These are phyloP conservation scores for Brachypodius melanocephalos DNA, from an alignment of 2,113 vertebrate genomes.

Conservation along the genomic window DNA sequence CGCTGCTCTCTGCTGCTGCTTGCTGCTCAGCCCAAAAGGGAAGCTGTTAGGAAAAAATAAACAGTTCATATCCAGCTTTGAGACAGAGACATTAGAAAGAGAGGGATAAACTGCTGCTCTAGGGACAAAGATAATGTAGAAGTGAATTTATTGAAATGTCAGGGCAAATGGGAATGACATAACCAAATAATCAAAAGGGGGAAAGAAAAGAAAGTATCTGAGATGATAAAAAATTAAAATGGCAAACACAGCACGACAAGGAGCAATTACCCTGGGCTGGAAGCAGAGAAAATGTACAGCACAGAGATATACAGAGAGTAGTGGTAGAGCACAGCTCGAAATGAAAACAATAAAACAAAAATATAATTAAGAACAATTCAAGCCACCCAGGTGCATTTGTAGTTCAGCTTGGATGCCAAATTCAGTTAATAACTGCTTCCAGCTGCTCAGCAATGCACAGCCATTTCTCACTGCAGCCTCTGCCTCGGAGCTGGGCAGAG, in stretches of 20 bases:
- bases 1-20: neutral
- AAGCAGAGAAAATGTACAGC: slow-evolving; percentile 3
- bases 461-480: neutral
- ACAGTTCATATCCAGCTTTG: neutral
- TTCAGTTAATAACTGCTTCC: slow-evolving; percentile 1
- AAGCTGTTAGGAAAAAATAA: slow-evolving; percentile 38
- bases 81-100: neutral
- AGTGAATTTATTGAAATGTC: slow-evolving; percentile 50
- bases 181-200: slow-evolving; percentile 23
- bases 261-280: slow-evolving; percentile 6
- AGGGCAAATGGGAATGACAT: slow-evolving; percentile 35
- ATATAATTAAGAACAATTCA: slow-evolving; percentile 49
- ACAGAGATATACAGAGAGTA: neutral
- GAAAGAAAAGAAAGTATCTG: neutral
- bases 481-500: neutral
- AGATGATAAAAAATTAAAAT: slow-evolving; percentile 58
- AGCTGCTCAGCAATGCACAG: neutral
- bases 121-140: slow-evolving; percentile 23
- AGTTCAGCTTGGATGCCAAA: neutral
- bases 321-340: neutral
- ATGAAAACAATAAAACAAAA: slow-evolving; percentile 60
- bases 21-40: neutral
- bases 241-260: slow-evolving; percentile 25
- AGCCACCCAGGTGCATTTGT: slow-evolving; percentile 5
- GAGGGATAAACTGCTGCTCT: slow-evolving; percentile 28